Conservation (phyloP, 2,113 vertebrate species). For the Gobiocypris rarus region DNA sequence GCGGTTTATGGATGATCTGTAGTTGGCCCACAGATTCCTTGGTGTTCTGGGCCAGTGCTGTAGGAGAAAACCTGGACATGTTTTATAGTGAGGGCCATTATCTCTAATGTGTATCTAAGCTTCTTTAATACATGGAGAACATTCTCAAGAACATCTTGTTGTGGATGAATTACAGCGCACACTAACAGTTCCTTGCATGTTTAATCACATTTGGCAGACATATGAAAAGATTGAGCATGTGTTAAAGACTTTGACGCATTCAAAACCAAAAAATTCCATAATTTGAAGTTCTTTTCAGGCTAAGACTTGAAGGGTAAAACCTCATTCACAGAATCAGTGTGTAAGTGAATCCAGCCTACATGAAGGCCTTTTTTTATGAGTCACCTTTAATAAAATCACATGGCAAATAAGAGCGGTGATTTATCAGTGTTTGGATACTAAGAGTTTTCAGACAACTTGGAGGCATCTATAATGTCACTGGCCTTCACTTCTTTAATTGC, state of each 20-base stretch:
- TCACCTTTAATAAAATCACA: constrained; percentile 41
- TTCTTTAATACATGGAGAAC: constrained; percentile 10
- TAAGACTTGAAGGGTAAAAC: constrained; percentile 17
- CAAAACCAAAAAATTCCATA: background rate
- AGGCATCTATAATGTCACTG: constrained; percentile 42
- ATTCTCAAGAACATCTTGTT: constrained; percentile 22
- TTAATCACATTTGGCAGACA: constrained; percentile 10
- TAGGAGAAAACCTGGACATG: constrained; percentile 18
- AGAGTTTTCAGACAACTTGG: constrained; percentile 42
- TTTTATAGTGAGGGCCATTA: constrained; percentile 10
- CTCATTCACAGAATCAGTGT: background rate
- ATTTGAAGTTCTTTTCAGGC: constrained; percentile 19
- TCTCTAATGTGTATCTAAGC: constrained; percentile 25
- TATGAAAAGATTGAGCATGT: constrained; percentile 18
- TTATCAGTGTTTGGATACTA: constrained; percentile 42
- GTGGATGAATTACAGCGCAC: constrained; percentile 1
- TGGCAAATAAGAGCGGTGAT: constrained; percentile 44
- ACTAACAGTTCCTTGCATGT: background rate
- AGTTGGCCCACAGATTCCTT: constrained; percentile 21
- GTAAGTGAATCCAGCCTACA: constrained; percentile 22
- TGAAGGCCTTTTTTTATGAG: background rate
- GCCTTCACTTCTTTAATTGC: constrained; percentile 42
- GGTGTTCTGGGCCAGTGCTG: constrained; percentile 1
- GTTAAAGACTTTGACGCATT: background rate
- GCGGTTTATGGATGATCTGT: constrained; percentile 17